These are phyloP conservation scores for Mya arenaria DNA, from an alignment of 1,140 invertebrate species.

Conservation along the genomic window DNA sequence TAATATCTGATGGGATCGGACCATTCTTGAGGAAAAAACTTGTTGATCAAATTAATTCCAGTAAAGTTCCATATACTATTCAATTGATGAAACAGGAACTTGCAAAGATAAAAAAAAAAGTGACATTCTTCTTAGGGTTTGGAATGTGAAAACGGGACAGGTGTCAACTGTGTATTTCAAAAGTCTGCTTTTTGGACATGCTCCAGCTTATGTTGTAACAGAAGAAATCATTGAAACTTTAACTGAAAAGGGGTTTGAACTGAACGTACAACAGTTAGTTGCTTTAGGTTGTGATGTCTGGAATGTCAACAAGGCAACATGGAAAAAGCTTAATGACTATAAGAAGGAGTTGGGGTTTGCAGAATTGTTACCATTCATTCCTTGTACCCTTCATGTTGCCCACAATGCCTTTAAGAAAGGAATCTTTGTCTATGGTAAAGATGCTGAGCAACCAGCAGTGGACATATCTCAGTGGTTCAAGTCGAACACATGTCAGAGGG, in stretches of 20 bases:
- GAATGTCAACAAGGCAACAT: constrained; percentile 34
- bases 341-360: not conserved
- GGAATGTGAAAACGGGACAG: constrained; percentile 26
- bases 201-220: not conserved
- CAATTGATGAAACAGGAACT: constrained; percentile 32
- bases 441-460: constrained; percentile 24
- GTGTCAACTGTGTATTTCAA: not conserved
- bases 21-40: constrained; percentile 12
- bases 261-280: not conserved
- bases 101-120: constrained; percentile 8
- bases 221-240: constrained; percentile 5
- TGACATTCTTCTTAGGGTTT: constrained; percentile 7
- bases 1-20: constrained; percentile 30
- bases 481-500: not conserved
- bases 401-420: constrained; percentile 20
- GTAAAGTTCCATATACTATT: not conserved
- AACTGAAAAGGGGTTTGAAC: not conserved
- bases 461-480: constrained; percentile 29
- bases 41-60: not conserved
- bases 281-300: constrained; percentile 7
- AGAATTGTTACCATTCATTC: constrained; percentile 15
- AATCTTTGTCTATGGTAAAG: constrained; percentile 5
- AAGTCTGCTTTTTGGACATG: constrained; percentile 17
- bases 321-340: constrained; percentile 6
- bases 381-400: constrained; percentile 26